Conservation (phyloP, 35 echinoderm and acorn worm genomes). For the Heliocidaris erythrogramma region DNA sequence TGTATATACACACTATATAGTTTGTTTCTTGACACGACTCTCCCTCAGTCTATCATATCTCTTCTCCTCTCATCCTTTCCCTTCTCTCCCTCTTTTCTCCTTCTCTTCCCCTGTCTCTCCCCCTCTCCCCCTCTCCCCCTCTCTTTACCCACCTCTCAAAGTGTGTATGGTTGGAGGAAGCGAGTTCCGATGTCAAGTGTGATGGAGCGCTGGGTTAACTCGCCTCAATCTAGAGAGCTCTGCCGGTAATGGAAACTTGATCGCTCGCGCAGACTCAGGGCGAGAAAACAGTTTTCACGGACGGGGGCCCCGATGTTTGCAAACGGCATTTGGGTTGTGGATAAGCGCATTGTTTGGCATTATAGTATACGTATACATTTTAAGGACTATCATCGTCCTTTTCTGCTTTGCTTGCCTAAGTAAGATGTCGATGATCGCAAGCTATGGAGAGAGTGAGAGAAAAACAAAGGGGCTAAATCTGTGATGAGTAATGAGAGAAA, state of each 20-base stretch:
- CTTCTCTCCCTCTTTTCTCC: not conserved
- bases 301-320: not conserved
- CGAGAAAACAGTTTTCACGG: constrained; percentile 16
- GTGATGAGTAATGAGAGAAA: constrained; percentile 10
- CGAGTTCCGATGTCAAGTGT: not conserved
- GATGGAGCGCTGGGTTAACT: constrained; percentile 8
- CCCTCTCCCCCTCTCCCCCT: not conserved
- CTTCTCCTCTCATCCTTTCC: not conserved
- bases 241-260: constrained; percentile 16
- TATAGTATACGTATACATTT: not conserved
- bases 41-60: not conserved
- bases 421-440: not conserved
- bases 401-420: not conserved
- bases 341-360: not conserved
- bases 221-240: constrained; percentile 7
- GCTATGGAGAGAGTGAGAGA: not conserved
- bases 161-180: not conserved
- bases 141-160: not conserved
- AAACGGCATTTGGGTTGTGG: not conserved
- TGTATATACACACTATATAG: no score
- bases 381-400: not conserved
- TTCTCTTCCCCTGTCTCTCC: not conserved
- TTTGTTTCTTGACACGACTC: not conserved
- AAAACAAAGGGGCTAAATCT: not conserved
- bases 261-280: constrained; percentile 5